Evolutionary conservation across 2,113 vertebrate species (phyloP), one percentile per base, ranked within the genome.

Genomic region (Ctenodactylus gundi): DNA sequence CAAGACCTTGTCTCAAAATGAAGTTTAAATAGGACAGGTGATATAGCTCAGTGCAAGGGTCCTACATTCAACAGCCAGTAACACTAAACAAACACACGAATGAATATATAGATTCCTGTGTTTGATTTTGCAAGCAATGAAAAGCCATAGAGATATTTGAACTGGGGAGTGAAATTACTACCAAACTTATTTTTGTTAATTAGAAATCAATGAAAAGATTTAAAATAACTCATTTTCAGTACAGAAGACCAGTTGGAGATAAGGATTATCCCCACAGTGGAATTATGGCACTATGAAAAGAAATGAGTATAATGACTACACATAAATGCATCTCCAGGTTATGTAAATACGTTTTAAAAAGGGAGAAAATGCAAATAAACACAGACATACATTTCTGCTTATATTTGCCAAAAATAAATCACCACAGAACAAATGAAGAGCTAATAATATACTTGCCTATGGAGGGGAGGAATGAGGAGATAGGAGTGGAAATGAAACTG

Each of bases 111-210:
- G n/a, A n/a, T n/a, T n/a, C n/a, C n/a, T n/a, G 41, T 29, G 73
- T 85, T 90, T 82, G 25, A 67, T 72, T 93, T 90, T 93, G 55
- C 51, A 88, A 60, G 55, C 70, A 92, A 57, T 20, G 17, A n/a
- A 84, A 94, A 87, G 6, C 39, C 67, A 60, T 41, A 80, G 49
- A 64, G 17, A 29, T 73, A 88, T 83, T 93, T 78, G 76, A 97
- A 90, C 41, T 92, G 67, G 88, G 91, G 25, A 76, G 36, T 58
- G n/a, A 70, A 39, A 39, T 76, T 57, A 46, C 49, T 80, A 53
- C 36, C 39, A 88, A 76, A 55, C 64, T 70, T 87, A 41, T 78
- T 87, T 87, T 85, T 67, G 82, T 95, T 94, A 60, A 95, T 68
- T 78, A 85, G 46, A 15, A 77, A 34, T 92, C 82, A 82, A 58